Conservation (phyloP, 2,113 vertebrate species). For the Coptodon bakossiorum region DNA sequence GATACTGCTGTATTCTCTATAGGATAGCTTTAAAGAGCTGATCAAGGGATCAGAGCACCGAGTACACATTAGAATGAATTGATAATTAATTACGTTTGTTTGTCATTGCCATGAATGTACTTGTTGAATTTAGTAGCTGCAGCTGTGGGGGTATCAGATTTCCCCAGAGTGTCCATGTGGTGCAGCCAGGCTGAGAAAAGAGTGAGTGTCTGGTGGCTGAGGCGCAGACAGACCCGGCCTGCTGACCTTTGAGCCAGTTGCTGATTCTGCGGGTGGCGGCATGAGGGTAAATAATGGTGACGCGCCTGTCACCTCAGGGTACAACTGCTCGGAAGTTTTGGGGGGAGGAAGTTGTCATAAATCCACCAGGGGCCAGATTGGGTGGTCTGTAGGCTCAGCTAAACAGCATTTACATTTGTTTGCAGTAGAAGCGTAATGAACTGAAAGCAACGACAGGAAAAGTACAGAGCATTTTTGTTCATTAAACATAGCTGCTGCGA, state of each 20-base stretch:
- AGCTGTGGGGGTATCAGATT: slow-evolving; percentile 53
- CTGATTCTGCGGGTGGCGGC: slow-evolving; percentile 37
- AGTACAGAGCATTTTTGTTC: neutral
- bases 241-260: slow-evolving; percentile 62
- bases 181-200: slow-evolving; percentile 7
- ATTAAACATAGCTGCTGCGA: neutral
- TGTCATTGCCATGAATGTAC: neutral
- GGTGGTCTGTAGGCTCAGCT: slow-evolving; percentile 43
- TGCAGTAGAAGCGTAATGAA: slow-evolving; percentile 12
- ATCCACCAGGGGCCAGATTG: slow-evolving; percentile 40
- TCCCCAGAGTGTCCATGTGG: slow-evolving; percentile 16
- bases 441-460: slow-evolving; percentile 6
- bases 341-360: slow-evolving; percentile 20
- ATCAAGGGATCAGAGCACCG: slow-evolving; percentile 2
- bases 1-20: neutral
- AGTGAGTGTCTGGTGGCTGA: slow-evolving; percentile 31
- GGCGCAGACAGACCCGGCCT: slow-evolving; percentile 27
- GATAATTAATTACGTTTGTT: slow-evolving; percentile 34
- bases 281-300: slow-evolving; percentile 60
- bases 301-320: slow-evolving; percentile 56
- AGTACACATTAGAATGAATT: slow-evolving; percentile 21
- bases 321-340: slow-evolving; percentile 38
- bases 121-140: slow-evolving; percentile 36
- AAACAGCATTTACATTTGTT: slow-evolving; percentile 26
- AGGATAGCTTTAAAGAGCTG: slow-evolving; percentile 5